phyloP scores from a whole-genome alignment of 2,797 vertebrate species.

The Aulostomus chinensis region DNA sequence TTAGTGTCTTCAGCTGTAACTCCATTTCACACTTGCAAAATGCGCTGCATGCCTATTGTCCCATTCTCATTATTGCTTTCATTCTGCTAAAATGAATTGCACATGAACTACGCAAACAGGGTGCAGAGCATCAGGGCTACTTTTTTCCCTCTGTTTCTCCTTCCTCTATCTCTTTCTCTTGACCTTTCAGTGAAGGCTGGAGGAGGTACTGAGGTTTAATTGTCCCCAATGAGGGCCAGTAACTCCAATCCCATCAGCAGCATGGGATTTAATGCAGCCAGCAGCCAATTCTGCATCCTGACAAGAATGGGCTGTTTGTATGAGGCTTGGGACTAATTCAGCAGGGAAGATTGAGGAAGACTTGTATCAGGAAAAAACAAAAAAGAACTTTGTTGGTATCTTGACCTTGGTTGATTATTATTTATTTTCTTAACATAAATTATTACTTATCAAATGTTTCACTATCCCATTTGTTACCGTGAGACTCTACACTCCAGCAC shows the following conservation, averaged over 20 bases:
- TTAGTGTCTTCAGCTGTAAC: slow-evolving; percentile 53
- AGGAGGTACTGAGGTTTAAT: slow-evolving; percentile 42
- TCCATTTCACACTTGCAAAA: slow-evolving; percentile 47
- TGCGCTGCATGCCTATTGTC: slow-evolving; percentile 23
- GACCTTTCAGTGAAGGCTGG: slow-evolving; percentile 52
- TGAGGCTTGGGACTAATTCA: slow-evolving; percentile 23
- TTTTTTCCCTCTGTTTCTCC: neutral
- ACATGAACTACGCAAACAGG: slow-evolving; percentile 33
- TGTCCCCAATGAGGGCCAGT: slow-evolving; percentile 50
- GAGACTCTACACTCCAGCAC: too few relatives aligned
- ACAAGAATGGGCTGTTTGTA: slow-evolving; percentile 23
- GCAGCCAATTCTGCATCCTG: slow-evolving; percentile 33
- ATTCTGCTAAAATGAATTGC: slow-evolving; percentile 29
- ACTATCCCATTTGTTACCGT: too few relatives aligned
- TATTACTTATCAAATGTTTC: too few relatives aligned
- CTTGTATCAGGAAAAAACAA: slow-evolving; percentile 21
- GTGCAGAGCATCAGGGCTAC: neutral
- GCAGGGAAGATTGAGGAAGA: neutral
- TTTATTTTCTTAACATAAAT: too few relatives aligned
- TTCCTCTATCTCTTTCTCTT: slow-evolving; percentile 23
- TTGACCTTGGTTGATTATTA: neutral
- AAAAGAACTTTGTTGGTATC: neutral
- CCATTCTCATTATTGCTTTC: slow-evolving; percentile 33
- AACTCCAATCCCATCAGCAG: slow-evolving; percentile 50
- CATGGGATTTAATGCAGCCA: slow-evolving; percentile 32